A percentile compares a stretch with the other conserved stretches of the same genome.
phyloP scores from a whole-genome alignment of 2,888 invertebrate species.

The Dysmachus trigonus region DNA sequence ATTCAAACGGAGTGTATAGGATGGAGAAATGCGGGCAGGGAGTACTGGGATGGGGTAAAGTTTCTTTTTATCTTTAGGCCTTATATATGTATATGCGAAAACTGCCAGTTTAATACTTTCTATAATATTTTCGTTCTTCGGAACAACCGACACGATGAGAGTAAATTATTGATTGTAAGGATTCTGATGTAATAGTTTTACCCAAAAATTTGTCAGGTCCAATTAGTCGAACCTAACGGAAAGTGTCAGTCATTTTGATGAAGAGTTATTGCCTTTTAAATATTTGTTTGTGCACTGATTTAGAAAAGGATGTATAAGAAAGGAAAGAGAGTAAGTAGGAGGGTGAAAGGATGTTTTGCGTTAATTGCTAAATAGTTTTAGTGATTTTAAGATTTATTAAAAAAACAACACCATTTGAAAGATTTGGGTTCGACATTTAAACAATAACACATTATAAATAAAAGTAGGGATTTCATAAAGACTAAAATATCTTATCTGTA shows the following conservation, averaged over 20 bases:
- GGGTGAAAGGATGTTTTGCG: not conserved
- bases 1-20: not conserved
- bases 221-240: not conserved
- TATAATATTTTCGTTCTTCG: not conserved
- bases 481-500: not conserved
- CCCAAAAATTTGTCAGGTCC: not conserved
- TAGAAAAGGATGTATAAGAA: not conserved
- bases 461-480: not conserved
- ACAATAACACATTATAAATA: not conserved
- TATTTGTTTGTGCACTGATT: not conserved
- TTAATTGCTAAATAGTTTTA: not conserved
- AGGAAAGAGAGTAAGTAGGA: not conserved
- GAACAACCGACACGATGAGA: not conserved
- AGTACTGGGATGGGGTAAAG: not conserved
- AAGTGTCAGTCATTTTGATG: not conserved
- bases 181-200: not conserved
- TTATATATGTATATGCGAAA: slow-evolving; percentile 11
- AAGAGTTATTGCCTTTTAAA: not conserved
- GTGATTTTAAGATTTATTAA: not conserved
- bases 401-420: not conserved
- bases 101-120: slow-evolving; percentile 4
- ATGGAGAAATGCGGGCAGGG: not conserved
- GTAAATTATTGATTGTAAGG: slow-evolving; percentile 12
- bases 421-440: not conserved
- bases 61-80: not conserved